A percentile compares a stretch with the other conserved stretches of the same genome.
These are phyloP conservation scores for Spilarctia lutea DNA, from an alignment of 2,888 invertebrate genomes.

Conservation along the genomic window DNA sequence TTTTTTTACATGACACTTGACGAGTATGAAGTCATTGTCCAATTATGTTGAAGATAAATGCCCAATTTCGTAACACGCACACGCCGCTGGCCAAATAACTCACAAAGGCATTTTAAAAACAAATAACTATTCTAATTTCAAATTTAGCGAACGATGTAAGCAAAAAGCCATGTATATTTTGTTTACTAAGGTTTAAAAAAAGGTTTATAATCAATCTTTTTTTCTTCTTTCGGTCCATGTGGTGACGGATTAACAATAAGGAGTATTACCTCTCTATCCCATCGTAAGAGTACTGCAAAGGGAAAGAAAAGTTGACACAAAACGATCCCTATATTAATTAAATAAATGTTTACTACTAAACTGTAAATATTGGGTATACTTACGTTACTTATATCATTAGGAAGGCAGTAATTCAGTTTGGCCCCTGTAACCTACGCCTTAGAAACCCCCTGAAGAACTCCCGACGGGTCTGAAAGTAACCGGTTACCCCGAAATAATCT, in stretches of 20 bases:
- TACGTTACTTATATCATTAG: not conserved
- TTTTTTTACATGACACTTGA: slow-evolving; percentile 30
- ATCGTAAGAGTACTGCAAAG: too few relatives aligned
- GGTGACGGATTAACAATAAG: too few relatives aligned
- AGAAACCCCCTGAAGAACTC: too few relatives aligned
- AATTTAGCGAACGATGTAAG: not conserved
- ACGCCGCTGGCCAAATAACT: not conserved
- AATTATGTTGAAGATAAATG: slow-evolving; percentile 45
- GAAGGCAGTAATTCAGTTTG: not conserved
- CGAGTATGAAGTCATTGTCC: slow-evolving; percentile 52
- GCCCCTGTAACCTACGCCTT: not conserved
- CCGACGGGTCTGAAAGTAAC: not conserved
- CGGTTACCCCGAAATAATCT: not conserved
- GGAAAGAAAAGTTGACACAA: too few relatives aligned
- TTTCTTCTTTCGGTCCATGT: too few relatives aligned
- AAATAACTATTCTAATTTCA: not conserved
- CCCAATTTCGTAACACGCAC: slow-evolving; percentile 43
- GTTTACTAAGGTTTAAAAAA: not conserved
- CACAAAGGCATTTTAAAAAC: slow-evolving; percentile 6
- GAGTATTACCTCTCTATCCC: too few relatives aligned
- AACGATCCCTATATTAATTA: not conserved
- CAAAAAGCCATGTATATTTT: not conserved
- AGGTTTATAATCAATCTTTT: too few relatives aligned
- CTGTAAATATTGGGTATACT: not conserved
- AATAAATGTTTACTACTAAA: too few relatives aligned